Evolutionary conservation across 1,140 invertebrate genomes (phyloP).

Genomic region (Coboldia fuscipes): DNA sequence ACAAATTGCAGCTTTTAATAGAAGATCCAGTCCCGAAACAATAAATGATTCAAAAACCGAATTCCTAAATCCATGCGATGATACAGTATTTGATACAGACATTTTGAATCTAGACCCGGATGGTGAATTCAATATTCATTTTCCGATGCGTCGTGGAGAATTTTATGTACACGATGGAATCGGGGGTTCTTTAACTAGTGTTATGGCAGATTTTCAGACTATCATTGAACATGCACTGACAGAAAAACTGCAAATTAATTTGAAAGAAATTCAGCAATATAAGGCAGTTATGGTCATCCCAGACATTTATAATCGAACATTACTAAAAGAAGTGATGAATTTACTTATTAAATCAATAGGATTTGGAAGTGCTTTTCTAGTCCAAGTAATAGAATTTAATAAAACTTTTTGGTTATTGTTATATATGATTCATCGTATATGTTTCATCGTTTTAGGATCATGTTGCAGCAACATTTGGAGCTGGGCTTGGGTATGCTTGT

Average conservation of each 20-base stretch:
- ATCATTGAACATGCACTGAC: conserved; percentile 72
- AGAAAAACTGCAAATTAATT: conserved; percentile 44
- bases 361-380: conserved; percentile 75
- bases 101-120: conserved; percentile 50
- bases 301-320: conserved; percentile 73
- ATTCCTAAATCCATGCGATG: conserved; percentile 35
- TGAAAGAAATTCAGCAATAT: conserved; percentile 59
- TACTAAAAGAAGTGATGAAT: conserved; percentile 67
- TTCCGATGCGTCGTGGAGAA: conserved; percentile 69
- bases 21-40: conserved; percentile 45
- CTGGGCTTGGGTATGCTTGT: conserved; percentile 77
- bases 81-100: conserved; percentile 37
- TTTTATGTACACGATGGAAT: conserved; percentile 65
- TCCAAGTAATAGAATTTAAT: conserved; percentile 38
- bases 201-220: conserved; percentile 62
- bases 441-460: conserved; percentile 39
- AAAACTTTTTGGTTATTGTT: conserved; percentile 4
- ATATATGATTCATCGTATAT: conserved; percentile 2
- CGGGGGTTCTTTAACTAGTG: conserved; percentile 63
- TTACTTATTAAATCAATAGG: conserved; percentile 62
- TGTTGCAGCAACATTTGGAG: conserved; percentile 84
- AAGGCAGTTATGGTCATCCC: conserved; percentile 74
- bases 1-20: conserved; percentile 68
- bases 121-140: conserved; percentile 64
- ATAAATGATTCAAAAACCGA: conserved; percentile 26